Conservation (phyloP, 2,888 invertebrate genomes). For the Cephus nigrinus region DNA sequence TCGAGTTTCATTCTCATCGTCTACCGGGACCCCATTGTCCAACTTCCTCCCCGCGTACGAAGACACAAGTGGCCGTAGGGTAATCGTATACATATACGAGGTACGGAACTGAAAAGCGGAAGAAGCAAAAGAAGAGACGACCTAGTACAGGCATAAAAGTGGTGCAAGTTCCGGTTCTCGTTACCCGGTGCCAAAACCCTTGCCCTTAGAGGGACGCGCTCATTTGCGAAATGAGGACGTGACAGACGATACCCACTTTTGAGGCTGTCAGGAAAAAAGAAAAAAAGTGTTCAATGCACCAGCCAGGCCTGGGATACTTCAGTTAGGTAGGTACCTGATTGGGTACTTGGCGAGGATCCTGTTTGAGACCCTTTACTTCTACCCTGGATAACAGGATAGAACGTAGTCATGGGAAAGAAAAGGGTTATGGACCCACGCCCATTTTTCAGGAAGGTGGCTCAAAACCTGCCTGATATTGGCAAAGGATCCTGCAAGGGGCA, state of each 20-base stretch:
- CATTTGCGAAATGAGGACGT: conserved; percentile 20
- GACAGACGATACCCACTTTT: conserved; percentile 39
- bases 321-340: neutral
- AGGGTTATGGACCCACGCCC: conserved; percentile 33
- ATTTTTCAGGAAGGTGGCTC: conserved; percentile 35
- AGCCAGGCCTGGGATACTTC: neutral
- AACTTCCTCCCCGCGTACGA: conserved; percentile 35
- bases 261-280: neutral
- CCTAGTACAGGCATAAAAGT: neutral
- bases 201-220: neutral
- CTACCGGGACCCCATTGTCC: conserved; percentile 26
- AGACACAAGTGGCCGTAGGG: conserved; percentile 25
- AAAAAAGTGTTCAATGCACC: neutral
- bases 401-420: neutral
- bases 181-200: neutral
- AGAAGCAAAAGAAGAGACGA: neutral
- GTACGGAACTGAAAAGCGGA: neutral
- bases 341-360: neutral
- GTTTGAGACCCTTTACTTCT: neutral
- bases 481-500: conserved; percentile 34
- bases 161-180: neutral
- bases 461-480: conserved; percentile 29
- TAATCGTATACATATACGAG: neutral
- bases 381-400: neutral
- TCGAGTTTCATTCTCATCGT: conserved; percentile 13